Base-by-base conservation (phyloP, 30 jellyfish, hydroid and myxozoan genomes). In the Hydractinia echinata region DNA sequence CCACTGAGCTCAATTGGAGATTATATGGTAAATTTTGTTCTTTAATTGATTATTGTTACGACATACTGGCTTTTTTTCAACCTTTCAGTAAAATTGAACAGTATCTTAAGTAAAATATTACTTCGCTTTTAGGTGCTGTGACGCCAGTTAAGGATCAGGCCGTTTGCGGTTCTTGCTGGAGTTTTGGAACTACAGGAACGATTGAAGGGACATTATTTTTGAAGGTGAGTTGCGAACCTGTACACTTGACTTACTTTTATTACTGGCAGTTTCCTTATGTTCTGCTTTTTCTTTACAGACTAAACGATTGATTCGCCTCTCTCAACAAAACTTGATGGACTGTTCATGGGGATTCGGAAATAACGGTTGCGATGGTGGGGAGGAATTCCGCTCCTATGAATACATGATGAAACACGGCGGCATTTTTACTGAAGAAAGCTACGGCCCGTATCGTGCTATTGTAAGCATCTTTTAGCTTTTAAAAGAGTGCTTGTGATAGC, bases 391-490 rank as follows among this genome's bases (percentile, higher is more conserved):
- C 76, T 15, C 91, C 39, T 67, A 39, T 61, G 91, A 83, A 72
- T 83, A 67, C 48, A 83, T 83, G n/a, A 83, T 83, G 69, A 74
- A 83, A 55, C 91, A 83, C 61, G 98, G 98, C 14, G 91, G 91
- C 53, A 83, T 83, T 61, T 81, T 76, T 53, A 44, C 91, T 18
- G 91, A 83, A 21, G 71, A 53, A 20, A 83, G 89, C 52, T 83
- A 83, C 76, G 91, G 91, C 50, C 61, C 54, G 15, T 83, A 83
- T 52, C 61, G 73, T 64, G 91, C 72, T 30, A 83, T 73, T 55
- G 91, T 83, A 83, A 83, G 96, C 66, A 8, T 64, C 74, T 64
- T 64, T 51, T n/a, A 6, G 18, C 18, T 64, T 64, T 64, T 64
- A 58, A 13, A 58, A 58, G 19, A 51, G 18, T 30, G 44, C 2